phyloP scores from a whole-genome alignment of 2,113 vertebrate species.

The Leucopsar rothschildi region DNA sequence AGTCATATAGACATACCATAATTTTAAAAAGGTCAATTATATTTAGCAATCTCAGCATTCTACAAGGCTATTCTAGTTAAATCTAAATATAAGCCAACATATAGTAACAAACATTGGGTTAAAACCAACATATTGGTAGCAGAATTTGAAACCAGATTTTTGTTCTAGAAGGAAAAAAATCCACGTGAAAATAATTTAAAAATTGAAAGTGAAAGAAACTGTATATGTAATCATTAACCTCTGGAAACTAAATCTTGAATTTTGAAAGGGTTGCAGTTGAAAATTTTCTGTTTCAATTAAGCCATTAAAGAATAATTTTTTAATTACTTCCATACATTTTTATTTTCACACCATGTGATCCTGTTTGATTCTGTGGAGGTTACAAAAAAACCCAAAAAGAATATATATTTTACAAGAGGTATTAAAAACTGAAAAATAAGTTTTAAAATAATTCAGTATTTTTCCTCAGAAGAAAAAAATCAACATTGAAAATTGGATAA shows the following conservation, averaged over 20 bases:
- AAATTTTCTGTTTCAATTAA: background rate
- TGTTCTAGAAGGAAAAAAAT: background rate
- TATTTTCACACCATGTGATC: background rate
- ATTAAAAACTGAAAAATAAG: background rate
- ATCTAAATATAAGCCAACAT: background rate
- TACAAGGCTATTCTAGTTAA: background rate
- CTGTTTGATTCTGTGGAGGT: background rate
- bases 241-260: background rate
- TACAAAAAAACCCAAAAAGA: background rate
- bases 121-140: background rate
- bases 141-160: background rate
- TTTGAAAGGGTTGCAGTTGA: background rate
- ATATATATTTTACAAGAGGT: background rate
- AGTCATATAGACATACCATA: background rate
- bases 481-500: background rate
- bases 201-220: background rate
- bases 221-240: background rate
- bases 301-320: background rate
- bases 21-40: background rate
- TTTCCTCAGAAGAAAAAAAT: background rate
- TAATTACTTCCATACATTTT: background rate
- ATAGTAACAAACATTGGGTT: background rate
- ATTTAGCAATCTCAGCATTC: background rate
- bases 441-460: accelerated
- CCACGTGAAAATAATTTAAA: background rate